A percentile compares a stretch with the other conserved stretches of the same genome.
Conservation (phyloP, 1,140 invertebrate species). For the Notospermus geniculatus region DNA sequence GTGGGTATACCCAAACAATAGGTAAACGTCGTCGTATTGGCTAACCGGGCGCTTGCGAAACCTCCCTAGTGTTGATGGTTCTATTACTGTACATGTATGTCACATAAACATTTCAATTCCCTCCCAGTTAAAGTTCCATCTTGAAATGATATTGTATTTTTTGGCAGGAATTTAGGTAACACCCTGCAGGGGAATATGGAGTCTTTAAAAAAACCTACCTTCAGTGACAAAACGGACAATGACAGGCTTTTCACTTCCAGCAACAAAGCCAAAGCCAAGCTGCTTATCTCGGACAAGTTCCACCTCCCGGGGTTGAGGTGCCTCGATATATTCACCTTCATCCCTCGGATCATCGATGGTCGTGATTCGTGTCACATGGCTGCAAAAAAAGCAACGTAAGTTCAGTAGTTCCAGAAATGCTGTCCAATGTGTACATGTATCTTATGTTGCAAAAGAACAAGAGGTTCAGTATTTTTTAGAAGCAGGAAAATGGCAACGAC, state of each 20-base stretch:
- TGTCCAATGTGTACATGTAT: neutral
- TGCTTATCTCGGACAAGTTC: constrained; percentile 67
- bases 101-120: too few relatives aligned
- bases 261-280: constrained; percentile 89
- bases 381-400: constrained; percentile 55
- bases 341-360: constrained; percentile 78
- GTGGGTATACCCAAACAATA: too few relatives aligned
- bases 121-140: too few relatives aligned
- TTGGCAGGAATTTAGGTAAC: too few relatives aligned
- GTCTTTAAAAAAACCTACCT: constrained; percentile 40
- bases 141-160: too few relatives aligned
- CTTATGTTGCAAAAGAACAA: neutral
- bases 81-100: too few relatives aligned
- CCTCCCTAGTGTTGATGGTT: too few relatives aligned
- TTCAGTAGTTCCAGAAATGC: neutral
- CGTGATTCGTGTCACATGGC: constrained; percentile 85
- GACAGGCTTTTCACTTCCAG: constrained; percentile 85
- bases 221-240: constrained; percentile 73
- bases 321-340: constrained; percentile 59
- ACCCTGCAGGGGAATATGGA: too few relatives aligned
- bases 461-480: neutral
- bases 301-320: constrained; percentile 74
- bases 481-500: neutral
- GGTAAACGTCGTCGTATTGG: too few relatives aligned
- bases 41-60: too few relatives aligned